Evolutionary conservation across 2,797 vertebrate species (phyloP).

Genomic region (Masticophis lateralis): DNA sequence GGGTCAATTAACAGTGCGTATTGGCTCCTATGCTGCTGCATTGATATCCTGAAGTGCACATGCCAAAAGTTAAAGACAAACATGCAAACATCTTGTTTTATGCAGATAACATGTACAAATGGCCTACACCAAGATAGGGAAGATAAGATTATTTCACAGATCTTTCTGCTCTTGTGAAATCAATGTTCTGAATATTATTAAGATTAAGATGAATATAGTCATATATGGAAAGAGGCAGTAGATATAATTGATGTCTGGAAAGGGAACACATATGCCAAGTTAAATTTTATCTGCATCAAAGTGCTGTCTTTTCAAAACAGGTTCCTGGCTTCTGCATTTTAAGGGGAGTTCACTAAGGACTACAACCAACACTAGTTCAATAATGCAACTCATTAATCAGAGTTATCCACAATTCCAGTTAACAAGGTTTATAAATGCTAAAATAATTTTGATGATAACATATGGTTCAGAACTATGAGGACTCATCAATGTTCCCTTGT

Average conservation of each 20-base stretch:
- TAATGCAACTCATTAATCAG: not conserved
- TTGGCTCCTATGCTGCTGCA: not conserved
- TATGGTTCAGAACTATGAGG: not conserved
- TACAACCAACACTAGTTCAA: not conserved
- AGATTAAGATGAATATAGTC: not conserved
- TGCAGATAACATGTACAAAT: not conserved
- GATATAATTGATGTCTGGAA: not conserved
- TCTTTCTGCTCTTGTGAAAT: not conserved
- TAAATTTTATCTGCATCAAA: not conserved
- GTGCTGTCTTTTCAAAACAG: not conserved
- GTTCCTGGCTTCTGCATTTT: not conserved
- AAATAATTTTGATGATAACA: not conserved
- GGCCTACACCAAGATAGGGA: not conserved
- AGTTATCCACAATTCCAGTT: not conserved
- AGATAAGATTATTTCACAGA: not conserved
- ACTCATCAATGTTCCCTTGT: not conserved
- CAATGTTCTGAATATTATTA: not conserved
- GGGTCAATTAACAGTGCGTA: not conserved
- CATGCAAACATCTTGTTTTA: not conserved
- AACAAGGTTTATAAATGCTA: not conserved
- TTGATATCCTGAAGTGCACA: not conserved
- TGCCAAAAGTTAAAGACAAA: not conserved
- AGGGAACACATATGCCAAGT: not conserved
- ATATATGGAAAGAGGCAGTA: not conserved
- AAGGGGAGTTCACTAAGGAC: not conserved